A percentile compares a stretch with the other conserved stretches of the same genome.
These are phyloP conservation scores for Oncorhynchus clarkii DNA, from an alignment of 2,113 vertebrate genomes.

Conservation along the genomic window DNA sequence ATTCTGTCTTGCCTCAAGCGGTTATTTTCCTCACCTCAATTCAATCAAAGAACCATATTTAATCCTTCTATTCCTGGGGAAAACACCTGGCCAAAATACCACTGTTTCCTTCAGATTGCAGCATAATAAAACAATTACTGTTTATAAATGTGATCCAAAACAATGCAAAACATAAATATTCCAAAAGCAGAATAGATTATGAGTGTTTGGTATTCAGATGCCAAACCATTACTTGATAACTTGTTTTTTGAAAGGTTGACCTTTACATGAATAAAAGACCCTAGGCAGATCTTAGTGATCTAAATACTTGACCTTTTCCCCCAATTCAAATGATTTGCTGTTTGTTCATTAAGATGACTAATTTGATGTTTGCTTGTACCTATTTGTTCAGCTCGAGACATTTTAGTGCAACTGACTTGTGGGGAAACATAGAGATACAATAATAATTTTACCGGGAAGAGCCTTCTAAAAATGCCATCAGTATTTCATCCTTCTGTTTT, in stretches of 20 bases:
- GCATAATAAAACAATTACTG: not conserved
- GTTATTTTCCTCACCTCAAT: slow-evolving; percentile 28
- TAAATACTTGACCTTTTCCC: not conserved
- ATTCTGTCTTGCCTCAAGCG: slow-evolving; percentile 30
- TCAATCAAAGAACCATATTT: slow-evolving; percentile 32
- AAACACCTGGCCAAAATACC: slow-evolving; percentile 13
- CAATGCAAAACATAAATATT: too few species aligned
- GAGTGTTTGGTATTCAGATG: not conserved
- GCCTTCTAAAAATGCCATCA: slow-evolving; percentile 8
- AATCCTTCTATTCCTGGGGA: slow-evolving; percentile 20
- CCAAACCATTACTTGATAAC: not conserved
- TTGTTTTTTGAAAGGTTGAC: slow-evolving; percentile 50
- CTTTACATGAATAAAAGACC: slow-evolving; percentile 44
- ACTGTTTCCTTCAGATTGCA: not conserved
- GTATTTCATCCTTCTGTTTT: slow-evolving; percentile 20
- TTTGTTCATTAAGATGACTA: too few species aligned
- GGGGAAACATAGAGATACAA: not conserved
- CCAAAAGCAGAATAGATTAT: not conserved
- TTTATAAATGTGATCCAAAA: not conserved
- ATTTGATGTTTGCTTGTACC: not conserved
- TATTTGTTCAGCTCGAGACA: not conserved
- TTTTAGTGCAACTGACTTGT: not conserved
- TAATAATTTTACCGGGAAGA: slow-evolving; percentile 1
- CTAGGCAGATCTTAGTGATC: slow-evolving; percentile 27
- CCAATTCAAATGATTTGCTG: not conserved